Evolutionary conservation across 2,888 invertebrate genomes (phyloP), one percentile per base, ranked within the genome.

Genomic region (Acanthosoma haemorrhoidale): DNA sequence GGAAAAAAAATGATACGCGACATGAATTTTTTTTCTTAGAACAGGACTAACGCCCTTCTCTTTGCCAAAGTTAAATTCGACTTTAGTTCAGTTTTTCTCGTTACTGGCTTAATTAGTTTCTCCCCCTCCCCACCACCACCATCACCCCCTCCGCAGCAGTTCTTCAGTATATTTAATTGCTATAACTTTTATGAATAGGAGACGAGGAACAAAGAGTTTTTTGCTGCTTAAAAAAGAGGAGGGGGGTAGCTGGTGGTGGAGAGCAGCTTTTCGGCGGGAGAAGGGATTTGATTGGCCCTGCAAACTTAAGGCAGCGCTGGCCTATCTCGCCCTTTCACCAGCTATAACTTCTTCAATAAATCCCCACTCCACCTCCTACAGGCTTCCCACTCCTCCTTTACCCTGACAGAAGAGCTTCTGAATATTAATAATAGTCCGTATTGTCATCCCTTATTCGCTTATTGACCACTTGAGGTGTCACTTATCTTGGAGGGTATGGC

Each of bases 271-370:
- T 51, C 25, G 34, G 61, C 61, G 61, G 21, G 16, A 59, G 59
- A 59, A 71, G 68, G 80, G 79, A 61, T 80, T 78, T 81, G 80
- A 80, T 79, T 80, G 75, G 73, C 73, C 76, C 81, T 80, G 66
- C 41, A 69, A 63, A 29, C 73, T 70, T 41, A 79, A 60, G 57
- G 57, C 58, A 16, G 60, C 58, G 79, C n/a, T n/a, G n/a, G 79
- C 79, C 80, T 78, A 79, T 78, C 77, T 78, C 76, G 78, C 79
- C 79, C 76, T 76, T 77, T 77, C 69, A 68, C 66, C n/a, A 67
- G 69, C 78, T 41, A 21, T 36, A 36, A 61, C 18, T 36, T 61
- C 61, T 61, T 61, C 61, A 61, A 61, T 61, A 61, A 61, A 61
- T 21, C 61, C 51, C 51, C 51, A 51, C 51, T 51, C 51, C 51